A percentile compares a stretch with the other conserved stretches of the same genome.
phyloP scores from a whole-genome alignment of 2,888 invertebrate genomes.

The Lasioglossum malachurum region DNA sequence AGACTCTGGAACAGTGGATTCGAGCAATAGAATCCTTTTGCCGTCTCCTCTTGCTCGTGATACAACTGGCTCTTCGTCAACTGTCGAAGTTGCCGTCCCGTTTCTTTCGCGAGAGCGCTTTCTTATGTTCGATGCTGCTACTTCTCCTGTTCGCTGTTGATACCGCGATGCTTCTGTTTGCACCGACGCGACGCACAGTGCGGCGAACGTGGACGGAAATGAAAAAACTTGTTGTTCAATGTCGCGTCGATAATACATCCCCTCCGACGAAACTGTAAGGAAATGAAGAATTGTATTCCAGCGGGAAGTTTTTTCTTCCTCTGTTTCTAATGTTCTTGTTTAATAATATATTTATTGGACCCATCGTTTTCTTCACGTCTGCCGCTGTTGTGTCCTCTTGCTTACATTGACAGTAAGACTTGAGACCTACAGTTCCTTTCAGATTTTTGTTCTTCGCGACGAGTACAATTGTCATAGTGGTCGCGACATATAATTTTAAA shows the following conservation, averaged over 20 bases:
- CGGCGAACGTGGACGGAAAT: not conserved
- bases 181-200: not conserved
- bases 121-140: not conserved
- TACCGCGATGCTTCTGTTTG: not conserved
- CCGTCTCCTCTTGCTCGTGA: slow-evolving; percentile 25
- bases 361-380: too few species aligned
- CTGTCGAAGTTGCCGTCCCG: slow-evolving; percentile 17
- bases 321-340: too few species aligned
- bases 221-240: not conserved
- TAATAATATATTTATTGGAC: too few species aligned
- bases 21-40: slow-evolving; percentile 53
- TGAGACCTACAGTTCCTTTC: too few species aligned
- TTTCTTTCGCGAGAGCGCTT: slow-evolving; percentile 4
- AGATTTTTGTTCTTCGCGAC: too few species aligned
- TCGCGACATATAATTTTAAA: too few species aligned
- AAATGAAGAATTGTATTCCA: not conserved
- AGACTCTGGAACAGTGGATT: slow-evolving; percentile 50
- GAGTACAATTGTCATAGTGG: too few species aligned
- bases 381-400: too few species aligned
- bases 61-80: slow-evolving; percentile 30
- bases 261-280: not conserved
- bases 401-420: too few species aligned
- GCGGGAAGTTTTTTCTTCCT: not conserved
- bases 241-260: not conserved
- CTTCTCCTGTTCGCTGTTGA: not conserved